phyloP scores from a whole-genome alignment of 2,797 vertebrate genomes.

The Sandelia bainsii region DNA sequence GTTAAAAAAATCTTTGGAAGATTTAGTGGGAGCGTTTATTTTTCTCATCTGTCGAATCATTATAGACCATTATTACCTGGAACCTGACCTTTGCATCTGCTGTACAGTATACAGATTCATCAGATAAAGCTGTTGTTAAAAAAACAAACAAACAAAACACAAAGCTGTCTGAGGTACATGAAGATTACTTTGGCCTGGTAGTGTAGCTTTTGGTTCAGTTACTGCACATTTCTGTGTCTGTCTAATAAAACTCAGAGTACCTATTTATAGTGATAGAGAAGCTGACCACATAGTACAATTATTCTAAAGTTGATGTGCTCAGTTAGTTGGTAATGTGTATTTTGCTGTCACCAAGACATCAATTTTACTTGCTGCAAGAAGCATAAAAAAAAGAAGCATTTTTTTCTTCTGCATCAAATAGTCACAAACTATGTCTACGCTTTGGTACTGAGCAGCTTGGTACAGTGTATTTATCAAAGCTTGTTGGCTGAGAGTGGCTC shows the following conservation, averaged over 20 bases:
- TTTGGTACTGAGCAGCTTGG: slow-evolving; percentile 1
- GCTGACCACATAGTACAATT: not conserved
- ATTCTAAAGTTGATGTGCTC: not conserved
- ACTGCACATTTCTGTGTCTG: not conserved
- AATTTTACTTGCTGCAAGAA: not conserved
- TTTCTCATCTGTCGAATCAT: slow-evolving; percentile 37
- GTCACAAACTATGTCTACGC: not conserved
- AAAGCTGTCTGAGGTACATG: not conserved
- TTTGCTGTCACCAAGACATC: not conserved
- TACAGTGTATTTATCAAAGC: slow-evolving; percentile 13
- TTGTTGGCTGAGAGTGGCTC: slow-evolving; percentile 3
- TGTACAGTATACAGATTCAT: slow-evolving; percentile 25
- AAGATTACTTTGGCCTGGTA: not conserved
- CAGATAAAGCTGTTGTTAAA: slow-evolving; percentile 19
- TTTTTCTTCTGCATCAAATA: not conserved
- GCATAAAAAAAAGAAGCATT: not conserved
- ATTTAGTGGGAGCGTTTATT: slow-evolving; percentile 32
- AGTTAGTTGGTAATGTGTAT: slow-evolving; percentile 3
- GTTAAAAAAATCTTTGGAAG: slow-evolving; percentile 25
- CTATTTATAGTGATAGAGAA: not conserved
- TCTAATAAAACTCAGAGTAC: not conserved
- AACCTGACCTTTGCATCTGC: slow-evolving; percentile 44
- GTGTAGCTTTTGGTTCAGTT: not conserved
- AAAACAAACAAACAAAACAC: too few relatives aligned
- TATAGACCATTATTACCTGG: slow-evolving; percentile 45